These are phyloP conservation scores for Ladona fulva DNA, from an alignment of 1,140 invertebrate genomes.

Conservation along the genomic window DNA sequence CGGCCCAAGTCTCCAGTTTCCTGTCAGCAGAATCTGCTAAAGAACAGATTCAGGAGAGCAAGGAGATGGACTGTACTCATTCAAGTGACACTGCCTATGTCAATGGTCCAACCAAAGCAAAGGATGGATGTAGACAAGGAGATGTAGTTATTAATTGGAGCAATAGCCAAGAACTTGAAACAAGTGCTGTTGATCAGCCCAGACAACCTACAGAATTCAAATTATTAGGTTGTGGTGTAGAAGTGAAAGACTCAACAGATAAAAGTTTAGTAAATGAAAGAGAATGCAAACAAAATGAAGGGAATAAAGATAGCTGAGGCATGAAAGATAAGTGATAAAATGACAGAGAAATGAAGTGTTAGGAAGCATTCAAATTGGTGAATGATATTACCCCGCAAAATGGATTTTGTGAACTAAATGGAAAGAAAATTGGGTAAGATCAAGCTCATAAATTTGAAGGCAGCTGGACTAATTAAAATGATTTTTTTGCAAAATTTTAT, in stretches of 20 bases:
- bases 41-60: not conserved
- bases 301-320: not conserved
- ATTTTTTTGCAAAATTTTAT: conserved; percentile 6
- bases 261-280: not conserved
- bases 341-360: not conserved
- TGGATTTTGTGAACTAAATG: no score
- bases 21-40: not conserved
- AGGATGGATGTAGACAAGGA: not conserved
- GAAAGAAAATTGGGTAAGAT: not conserved
- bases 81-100: not conserved
- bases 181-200: not conserved
- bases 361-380: not conserved
- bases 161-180: not conserved
- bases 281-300: not conserved
- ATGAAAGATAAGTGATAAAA: not conserved
- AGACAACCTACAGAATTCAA: not conserved
- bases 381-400: not conserved
- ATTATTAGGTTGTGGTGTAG: not conserved
- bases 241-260: not conserved
- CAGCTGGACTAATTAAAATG: not conserved
- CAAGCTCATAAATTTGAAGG: not conserved
- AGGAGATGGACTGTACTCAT: not conserved
- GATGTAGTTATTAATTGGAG: not conserved
- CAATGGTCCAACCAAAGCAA: not conserved
- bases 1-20: not conserved